phyloP scores from a whole-genome alignment of 92 coral and sea anemone species.

The Muricea muricata region DNA sequence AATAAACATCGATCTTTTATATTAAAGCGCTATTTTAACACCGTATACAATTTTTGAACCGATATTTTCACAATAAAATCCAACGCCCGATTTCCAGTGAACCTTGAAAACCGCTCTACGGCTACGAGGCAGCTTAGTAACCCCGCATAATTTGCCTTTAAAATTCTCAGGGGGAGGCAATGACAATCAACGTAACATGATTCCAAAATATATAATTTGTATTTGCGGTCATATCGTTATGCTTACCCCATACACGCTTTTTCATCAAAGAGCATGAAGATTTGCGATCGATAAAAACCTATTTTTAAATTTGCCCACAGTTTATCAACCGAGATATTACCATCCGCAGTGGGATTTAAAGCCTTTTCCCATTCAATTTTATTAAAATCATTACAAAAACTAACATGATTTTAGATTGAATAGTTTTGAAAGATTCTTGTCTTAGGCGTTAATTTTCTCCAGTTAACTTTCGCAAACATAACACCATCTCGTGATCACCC shows the following conservation, averaged over 20 bases:
- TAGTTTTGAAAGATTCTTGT: constrained; percentile 35
- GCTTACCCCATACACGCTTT: constrained; percentile 49
- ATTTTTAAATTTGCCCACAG: constrained; percentile 20
- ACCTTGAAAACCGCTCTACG: no score
- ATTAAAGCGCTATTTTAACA: no score
- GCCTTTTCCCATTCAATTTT: constrained; percentile 1
- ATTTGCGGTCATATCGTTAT: no score
- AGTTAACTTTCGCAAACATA: constrained; percentile 20
- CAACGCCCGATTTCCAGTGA: no score
- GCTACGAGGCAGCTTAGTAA: no score
- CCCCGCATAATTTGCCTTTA: no score
- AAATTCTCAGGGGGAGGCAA: no score
- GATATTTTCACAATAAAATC: no score
- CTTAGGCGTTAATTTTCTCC: constrained; percentile 23
- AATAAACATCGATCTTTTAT: no score
- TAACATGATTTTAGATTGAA: constrained; percentile 21
- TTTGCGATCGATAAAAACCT: constrained; percentile 16
- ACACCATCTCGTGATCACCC: constrained; percentile 6
- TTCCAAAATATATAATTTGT: no score
- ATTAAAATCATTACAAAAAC: constrained; percentile 42
- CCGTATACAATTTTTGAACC: no score
- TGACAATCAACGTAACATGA: no score
- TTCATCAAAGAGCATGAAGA: constrained; percentile 38
- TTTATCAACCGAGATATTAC: not conserved
- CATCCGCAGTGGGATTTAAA: not conserved